Conservation (phyloP, 1,140 invertebrate species). For the Hycleus phaleratus region DNA sequence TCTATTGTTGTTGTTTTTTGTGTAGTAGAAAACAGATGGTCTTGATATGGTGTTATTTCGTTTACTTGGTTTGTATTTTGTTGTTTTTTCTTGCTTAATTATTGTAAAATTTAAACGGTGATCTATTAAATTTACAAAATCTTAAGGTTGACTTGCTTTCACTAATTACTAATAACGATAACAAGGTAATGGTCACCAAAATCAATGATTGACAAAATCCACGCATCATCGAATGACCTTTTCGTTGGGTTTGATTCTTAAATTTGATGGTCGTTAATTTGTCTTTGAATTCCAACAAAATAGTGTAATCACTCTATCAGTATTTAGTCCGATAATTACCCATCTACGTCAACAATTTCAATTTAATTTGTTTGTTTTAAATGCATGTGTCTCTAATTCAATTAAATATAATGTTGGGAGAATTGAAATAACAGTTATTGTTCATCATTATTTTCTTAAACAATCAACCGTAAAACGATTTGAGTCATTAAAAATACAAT, state of each 20-base stretch:
- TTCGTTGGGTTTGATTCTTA: neutral
- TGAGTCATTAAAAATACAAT: no score
- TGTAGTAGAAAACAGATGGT: no score
- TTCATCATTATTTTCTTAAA: no score
- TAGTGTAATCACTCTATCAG: no score
- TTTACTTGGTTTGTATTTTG: neutral
- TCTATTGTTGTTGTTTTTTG: no score
- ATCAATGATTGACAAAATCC: constrained; percentile 22
- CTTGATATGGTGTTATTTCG: neutral
- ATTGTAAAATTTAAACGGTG: neutral
- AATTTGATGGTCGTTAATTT: constrained; percentile 3
- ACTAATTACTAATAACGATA: constrained; percentile 1
- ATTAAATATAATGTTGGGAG: no score
- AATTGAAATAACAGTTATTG: no score
- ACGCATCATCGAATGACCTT: constrained; percentile 24
- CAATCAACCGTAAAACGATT: no score
- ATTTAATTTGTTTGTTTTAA: no score
- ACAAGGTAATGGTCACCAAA: constrained; percentile 22
- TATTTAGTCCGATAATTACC: neutral
- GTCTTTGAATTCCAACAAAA: neutral
- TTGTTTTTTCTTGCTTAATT: neutral
- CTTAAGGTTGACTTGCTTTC: constrained; percentile 25
- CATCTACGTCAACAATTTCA: no score
- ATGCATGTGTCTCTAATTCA: no score
- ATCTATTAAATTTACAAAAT: no score